Percentiles rank a stretch among this genome's conserved stretches.
These are phyloP conservation scores for Anthopleura sola DNA, from an alignment of 64 coral and sea anemone species.

Conservation along the genomic window DNA sequence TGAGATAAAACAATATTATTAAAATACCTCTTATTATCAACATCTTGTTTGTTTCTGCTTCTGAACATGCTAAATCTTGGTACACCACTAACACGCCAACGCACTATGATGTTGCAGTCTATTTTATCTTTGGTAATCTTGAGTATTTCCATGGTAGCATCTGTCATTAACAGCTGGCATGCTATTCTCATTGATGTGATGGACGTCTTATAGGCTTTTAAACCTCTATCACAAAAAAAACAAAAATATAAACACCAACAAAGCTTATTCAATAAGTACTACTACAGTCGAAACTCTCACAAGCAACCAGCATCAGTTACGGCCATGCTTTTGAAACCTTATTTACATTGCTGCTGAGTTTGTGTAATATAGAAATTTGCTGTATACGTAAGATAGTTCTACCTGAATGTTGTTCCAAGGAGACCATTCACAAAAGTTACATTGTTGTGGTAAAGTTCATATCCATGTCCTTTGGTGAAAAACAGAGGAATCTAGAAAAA, in stretches of 20 bases:
- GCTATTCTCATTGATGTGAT: slow-evolving; percentile 52
- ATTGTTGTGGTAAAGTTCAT: slow-evolving; percentile 68
- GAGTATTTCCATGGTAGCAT: slow-evolving; percentile 73
- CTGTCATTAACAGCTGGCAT: slow-evolving; percentile 50
- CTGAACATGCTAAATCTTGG: slow-evolving; percentile 28
- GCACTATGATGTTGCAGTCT: slow-evolving; percentile 77
- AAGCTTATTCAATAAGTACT: background rate
- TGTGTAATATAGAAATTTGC: background rate
- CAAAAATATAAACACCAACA: background rate
- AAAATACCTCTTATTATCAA: background rate
- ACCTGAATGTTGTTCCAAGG: slow-evolving; percentile 68
- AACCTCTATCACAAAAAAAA: slow-evolving; percentile 50
- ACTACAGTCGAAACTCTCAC: too few relatives aligned
- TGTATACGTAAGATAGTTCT: background rate
- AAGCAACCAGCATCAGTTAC: too few relatives aligned
- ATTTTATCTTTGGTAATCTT: slow-evolving; percentile 84
- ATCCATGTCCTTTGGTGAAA: slow-evolving; percentile 72
- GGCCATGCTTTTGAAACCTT: too few relatives aligned
- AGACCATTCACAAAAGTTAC: slow-evolving; percentile 90
- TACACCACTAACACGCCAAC: slow-evolving; percentile 92
- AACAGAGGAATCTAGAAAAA: slow-evolving; percentile 77
- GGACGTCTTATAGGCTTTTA: slow-evolving; percentile 59
- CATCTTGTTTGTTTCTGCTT: background rate
- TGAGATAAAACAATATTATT: background rate
- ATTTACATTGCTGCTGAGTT: too few relatives aligned